Conservation (phyloP, 2,113 vertebrate species). For the Cathartes aura region DNA sequence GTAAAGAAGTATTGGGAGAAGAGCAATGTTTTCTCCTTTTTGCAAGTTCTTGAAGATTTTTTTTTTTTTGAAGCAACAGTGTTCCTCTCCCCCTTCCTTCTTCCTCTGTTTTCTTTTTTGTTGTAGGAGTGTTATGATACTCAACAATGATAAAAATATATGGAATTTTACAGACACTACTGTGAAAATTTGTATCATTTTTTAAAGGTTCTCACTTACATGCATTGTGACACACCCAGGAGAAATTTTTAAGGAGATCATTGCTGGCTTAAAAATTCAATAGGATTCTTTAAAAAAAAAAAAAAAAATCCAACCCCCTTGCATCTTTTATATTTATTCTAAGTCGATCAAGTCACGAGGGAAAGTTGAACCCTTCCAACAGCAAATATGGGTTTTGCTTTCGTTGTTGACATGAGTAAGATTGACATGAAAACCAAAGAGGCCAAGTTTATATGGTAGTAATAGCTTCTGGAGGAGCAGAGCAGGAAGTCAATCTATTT, state of each 20-base stretch:
- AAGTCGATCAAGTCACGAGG: neutral
- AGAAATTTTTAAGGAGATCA: neutral
- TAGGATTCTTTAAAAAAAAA: neutral
- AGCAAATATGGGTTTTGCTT: neutral
- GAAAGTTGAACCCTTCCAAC: neutral
- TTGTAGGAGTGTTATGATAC: neutral
- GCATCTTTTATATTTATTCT: neutral
- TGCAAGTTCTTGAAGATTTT: neutral
- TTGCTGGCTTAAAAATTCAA: neutral
- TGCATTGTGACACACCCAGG: neutral
- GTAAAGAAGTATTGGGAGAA: neutral
- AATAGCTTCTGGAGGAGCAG: neutral
- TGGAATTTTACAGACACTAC: neutral
- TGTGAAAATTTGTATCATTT: neutral
- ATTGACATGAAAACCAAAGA: neutral
- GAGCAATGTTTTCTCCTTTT: neutral
- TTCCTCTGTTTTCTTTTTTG: neutral
- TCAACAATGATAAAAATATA: neutral
- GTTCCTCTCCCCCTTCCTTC: neutral
- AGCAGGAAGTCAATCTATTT: neutral
- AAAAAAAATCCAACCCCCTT: neutral
- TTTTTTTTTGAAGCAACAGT: neutral
- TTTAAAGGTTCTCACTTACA: neutral
- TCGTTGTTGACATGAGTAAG: neutral
- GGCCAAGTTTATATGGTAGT: neutral